Evolutionary conservation across 1,140 invertebrate species (phyloP).

Genomic region (Chironomus tepperi): DNA sequence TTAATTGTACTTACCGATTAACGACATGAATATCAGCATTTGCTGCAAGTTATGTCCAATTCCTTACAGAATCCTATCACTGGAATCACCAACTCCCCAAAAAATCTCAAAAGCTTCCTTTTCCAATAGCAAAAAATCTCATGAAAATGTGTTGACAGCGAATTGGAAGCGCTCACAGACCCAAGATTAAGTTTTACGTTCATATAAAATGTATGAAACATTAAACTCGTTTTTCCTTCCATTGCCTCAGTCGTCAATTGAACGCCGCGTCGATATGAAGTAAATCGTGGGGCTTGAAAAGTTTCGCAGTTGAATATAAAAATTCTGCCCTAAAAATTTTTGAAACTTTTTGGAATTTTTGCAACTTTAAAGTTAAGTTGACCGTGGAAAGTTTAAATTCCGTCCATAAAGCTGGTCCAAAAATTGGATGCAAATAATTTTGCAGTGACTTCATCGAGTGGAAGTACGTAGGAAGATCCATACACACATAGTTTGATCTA

Average conservation of each 20-base stretch:
- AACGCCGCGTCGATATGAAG: slow-evolving; percentile 11
- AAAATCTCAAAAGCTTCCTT: background rate
- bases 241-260: slow-evolving; percentile 6
- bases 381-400: background rate
- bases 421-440: background rate
- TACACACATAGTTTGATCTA: background rate
- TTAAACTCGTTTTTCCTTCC: slow-evolving; percentile 1
- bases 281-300: background rate
- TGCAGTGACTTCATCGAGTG: background rate
- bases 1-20: background rate
- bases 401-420: background rate
- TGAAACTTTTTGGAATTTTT: background rate
- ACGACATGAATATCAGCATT: background rate
- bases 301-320: too few species aligned
- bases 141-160: background rate
- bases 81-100: too few species aligned
- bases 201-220: background rate
- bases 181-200: background rate
- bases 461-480: slow-evolving; percentile 1
- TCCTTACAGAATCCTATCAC: too few species aligned
- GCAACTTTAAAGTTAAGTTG: background rate
- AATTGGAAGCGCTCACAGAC: background rate
- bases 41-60: too few species aligned
- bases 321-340: background rate
- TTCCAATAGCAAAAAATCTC: background rate